phyloP scores from a whole-genome alignment of 2,113 vertebrate genomes.

The Hucho hucho region DNA sequence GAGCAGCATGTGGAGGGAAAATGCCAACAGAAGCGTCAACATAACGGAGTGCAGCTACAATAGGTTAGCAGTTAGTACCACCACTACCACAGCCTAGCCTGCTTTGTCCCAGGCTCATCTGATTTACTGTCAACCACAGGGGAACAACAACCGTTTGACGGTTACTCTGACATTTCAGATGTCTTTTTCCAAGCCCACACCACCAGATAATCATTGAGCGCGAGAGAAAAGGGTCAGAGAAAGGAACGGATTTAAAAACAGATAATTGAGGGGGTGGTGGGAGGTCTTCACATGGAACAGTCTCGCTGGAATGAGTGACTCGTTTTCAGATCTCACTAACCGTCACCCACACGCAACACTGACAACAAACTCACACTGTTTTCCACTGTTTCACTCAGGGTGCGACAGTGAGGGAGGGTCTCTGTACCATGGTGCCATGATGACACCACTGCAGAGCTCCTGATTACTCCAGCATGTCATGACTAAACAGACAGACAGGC shows the following conservation, averaged over 20 bases:
- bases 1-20: conserved; percentile 27
- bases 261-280: neutral
- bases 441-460: too few species aligned
- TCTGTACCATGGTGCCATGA: too few species aligned
- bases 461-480: too few species aligned
- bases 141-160: conserved; percentile 22
- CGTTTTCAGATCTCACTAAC: conserved; percentile 47
- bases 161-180: conserved; percentile 35
- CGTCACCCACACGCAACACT: conserved; percentile 9
- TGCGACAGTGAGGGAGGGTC: neutral
- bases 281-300: neutral
- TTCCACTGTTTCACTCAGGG: neutral
- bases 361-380: neutral
- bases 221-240: conserved; percentile 3
- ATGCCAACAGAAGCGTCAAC: conserved; percentile 47
- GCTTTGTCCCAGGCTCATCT: conserved; percentile 2
- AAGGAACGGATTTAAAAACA: neutral
- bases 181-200: conserved; percentile 28
- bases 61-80: conserved; percentile 23
- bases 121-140: conserved; percentile 22
- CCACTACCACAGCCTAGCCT: conserved; percentile 14
- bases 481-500: too few species aligned
- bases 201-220: conserved; percentile 8
- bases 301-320: conserved; percentile 40
- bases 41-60: conserved; percentile 20